These are phyloP conservation scores for Cirrhinus mrigala DNA, from an alignment of 2,797 vertebrate genomes.

Conservation along the genomic window DNA sequence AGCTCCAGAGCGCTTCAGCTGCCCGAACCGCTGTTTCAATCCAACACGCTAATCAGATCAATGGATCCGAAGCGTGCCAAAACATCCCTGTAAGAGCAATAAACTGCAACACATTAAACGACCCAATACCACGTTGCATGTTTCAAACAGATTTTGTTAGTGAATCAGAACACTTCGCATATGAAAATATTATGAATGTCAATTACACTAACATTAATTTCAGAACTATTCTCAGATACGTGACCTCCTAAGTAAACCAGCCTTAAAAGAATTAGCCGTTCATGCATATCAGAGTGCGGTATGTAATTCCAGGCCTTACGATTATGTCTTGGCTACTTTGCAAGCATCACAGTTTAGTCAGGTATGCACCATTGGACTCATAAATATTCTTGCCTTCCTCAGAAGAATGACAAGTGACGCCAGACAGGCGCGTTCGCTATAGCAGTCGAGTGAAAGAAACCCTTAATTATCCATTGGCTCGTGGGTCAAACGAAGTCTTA, in stretches of 20 bases:
- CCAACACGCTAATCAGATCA: constrained; percentile 53
- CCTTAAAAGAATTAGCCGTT: constrained; percentile 8
- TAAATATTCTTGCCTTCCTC: constrained; percentile 72
- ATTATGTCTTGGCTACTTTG: constrained; percentile 68
- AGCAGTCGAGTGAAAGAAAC: constrained; percentile 75
- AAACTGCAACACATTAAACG: constrained; percentile 42
- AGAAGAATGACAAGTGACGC: constrained; percentile 76
- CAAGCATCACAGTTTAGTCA: constrained; percentile 69
- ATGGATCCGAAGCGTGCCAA: constrained; percentile 28
- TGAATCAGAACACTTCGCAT: constrained; percentile 22
- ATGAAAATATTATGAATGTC: constrained; percentile 35
- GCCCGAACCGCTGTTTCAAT: constrained; percentile 32
- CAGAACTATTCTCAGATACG: constrained; percentile 12
- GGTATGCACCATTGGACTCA: constrained; percentile 69
- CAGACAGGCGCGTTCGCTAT: constrained; percentile 69
- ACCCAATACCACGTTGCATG: constrained; percentile 23
- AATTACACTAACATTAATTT: constrained; percentile 46
- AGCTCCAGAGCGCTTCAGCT: constrained; percentile 28
- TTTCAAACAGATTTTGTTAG: constrained; percentile 13
- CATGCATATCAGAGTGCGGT: constrained; percentile 52
- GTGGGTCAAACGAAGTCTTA: constrained; percentile 69
- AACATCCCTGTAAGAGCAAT: constrained; percentile 40
- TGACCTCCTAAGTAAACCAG: not conserved
- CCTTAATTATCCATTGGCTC: constrained; percentile 71
- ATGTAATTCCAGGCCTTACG: constrained; percentile 64